Conservation (phyloP, 2,797 vertebrate genomes). For the Danionella dracula region DNA sequence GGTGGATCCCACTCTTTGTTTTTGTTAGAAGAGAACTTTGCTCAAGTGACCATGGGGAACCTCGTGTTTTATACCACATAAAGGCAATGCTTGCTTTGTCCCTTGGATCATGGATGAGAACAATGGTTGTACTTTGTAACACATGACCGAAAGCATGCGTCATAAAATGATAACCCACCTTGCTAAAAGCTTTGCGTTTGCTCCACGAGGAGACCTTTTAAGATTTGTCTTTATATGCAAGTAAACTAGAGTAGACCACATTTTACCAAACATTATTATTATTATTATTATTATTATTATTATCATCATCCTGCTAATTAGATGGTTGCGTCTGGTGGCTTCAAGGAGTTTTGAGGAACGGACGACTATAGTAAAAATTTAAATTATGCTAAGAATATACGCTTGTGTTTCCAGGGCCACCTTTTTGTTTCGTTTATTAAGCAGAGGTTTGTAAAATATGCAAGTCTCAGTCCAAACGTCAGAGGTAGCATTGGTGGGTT, state of each 20-base stretch:
- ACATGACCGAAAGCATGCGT: constrained; percentile 31
- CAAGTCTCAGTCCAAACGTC: constrained; percentile 35
- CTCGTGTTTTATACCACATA: too few species aligned
- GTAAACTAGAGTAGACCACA: constrained; percentile 72
- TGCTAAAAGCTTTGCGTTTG: constrained; percentile 49
- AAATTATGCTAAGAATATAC: constrained; percentile 7
- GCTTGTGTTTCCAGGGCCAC: background rate
- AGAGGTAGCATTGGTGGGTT: constrained; percentile 48
- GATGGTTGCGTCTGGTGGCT: constrained; percentile 40
- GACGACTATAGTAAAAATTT: constrained; percentile 7
- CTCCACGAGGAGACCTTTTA: constrained; percentile 73
- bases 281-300: constrained; percentile 56
- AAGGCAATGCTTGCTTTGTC: too few species aligned
- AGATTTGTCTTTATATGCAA: constrained; percentile 76
- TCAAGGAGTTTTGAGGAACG: background rate
- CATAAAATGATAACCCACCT: constrained; percentile 45
- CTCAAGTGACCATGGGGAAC: too few species aligned
- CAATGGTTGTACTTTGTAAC: too few species aligned
- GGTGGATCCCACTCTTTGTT: too few species aligned
- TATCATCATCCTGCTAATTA: constrained; percentile 58
- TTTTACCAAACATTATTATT: constrained; percentile 66
- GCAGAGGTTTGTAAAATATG: constrained; percentile 29
- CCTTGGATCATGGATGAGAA: too few species aligned
- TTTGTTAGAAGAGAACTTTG: too few species aligned
- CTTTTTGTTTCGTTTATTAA: constrained; percentile 24